phyloP scores from a whole-genome alignment of 2,113 vertebrate species.

The Sarotherodon lohbergeri region DNA sequence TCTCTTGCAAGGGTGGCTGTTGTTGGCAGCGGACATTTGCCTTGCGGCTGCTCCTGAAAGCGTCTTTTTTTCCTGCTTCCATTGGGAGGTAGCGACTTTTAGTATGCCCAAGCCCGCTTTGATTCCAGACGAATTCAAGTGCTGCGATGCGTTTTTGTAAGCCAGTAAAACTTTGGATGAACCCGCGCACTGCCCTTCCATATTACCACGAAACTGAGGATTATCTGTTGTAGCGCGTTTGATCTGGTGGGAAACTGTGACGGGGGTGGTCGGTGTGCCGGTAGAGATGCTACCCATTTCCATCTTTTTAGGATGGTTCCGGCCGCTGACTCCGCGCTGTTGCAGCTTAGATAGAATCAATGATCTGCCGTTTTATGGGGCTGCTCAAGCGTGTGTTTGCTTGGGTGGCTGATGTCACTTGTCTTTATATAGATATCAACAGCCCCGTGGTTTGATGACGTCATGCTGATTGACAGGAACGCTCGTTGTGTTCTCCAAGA shows the following conservation, averaged over 20 bases:
- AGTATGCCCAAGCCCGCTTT: constrained; percentile 68
- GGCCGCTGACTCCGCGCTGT: not conserved
- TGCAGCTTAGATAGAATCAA: not conserved
- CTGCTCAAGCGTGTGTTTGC: not conserved
- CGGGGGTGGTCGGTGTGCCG: not conserved
- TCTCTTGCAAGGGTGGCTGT: constrained; percentile 29
- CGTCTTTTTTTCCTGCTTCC: constrained; percentile 66
- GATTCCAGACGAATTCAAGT: constrained; percentile 51
- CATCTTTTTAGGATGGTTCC: not conserved
- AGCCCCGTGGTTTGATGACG: not conserved
- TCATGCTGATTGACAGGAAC: constrained; percentile 37
- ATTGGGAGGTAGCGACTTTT: constrained; percentile 65
- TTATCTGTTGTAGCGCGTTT: not conserved
- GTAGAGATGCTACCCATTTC: constrained; percentile 6
- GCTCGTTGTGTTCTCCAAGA: not conserved
- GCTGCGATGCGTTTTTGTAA: constrained; percentile 61
- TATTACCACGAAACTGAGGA: not conserved
- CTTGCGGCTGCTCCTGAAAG: not conserved
- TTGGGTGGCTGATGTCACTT: not conserved
- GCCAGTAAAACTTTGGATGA: constrained; percentile 53
- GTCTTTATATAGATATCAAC: constrained; percentile 22
- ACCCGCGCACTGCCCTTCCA: constrained; percentile 21
- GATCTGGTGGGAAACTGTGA: constrained; percentile 2
- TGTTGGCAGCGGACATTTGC: constrained; percentile 4
- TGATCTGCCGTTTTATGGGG: not conserved